Base-by-base conservation (phyloP, 2,797 vertebrate species). In the Semotilus atromaculatus region DNA sequence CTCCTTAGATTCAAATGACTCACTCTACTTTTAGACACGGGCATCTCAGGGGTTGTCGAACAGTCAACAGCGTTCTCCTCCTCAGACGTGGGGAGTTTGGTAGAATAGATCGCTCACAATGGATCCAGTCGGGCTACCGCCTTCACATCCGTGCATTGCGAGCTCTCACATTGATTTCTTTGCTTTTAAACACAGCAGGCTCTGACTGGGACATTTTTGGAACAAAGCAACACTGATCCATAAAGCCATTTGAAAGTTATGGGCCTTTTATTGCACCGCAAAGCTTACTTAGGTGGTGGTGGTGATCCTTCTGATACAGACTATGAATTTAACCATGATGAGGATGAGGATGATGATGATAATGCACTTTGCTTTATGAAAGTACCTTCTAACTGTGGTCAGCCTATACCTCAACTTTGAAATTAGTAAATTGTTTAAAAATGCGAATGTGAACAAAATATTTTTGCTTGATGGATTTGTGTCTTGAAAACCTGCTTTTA, bases 401-500 rank as follows among this genome's bases (percentile, higher is more conserved):
- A 79, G 80, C 66, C 86, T 86, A 75, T 88, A 89, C 87, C 88
- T 89, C 92, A 93, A 93, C 90, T 89, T 93, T 87, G 88, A 92
- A 94, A 92, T 92, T 29, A 70, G 92, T 93, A 90, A 88, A 92
- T 93, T 94, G 94, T 94, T 95, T 94, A 91, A 88, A 48, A 84
- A 86, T 43, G 64, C 48, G 70, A 84, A 86, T 86, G 80, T 85
- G 82, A 88, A 88, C 34, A 62, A 82, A 87, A 79, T 91, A 89
- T 90, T 89, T 91, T 88, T 95, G 92, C 93, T 96, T 94, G 96
- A 95, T 94, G 92, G 95, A 93, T 90, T 95, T 95, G 94, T 92
- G 94, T 94, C 95, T 95, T 96, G 95, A 93, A 95, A 93, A 94
- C 96, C 95, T 95, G 95, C 94, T 96, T 95, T 97, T 96, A 95